These are phyloP conservation scores for Halocaridina rubra DNA, from an alignment of 2,888 invertebrate species.

Conservation along the genomic window DNA sequence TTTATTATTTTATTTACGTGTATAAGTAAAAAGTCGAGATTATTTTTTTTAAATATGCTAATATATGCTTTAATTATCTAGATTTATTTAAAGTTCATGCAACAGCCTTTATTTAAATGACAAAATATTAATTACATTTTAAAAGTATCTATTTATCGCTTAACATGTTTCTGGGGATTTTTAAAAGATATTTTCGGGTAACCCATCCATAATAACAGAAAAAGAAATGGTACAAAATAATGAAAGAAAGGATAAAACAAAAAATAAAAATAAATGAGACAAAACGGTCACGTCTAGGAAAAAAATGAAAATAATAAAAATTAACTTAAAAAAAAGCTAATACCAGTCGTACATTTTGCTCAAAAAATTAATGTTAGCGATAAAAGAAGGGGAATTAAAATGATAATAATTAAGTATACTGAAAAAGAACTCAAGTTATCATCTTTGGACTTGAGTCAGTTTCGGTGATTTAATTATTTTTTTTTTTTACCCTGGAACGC, in stretches of 20 bases:
- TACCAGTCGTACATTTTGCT: slow-evolving; percentile 1
- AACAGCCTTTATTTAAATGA: too few relatives aligned
- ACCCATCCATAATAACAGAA: neutral
- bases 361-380: neutral
- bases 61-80: too few relatives aligned
- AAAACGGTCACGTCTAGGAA: slow-evolving; percentile 52
- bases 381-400: neutral
- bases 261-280: neutral
- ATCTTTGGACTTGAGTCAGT: neutral
- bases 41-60: too few relatives aligned
- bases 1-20: too few relatives aligned
- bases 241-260: neutral
- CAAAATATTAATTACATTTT: too few relatives aligned
- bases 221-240: neutral
- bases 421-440: neutral
- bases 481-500: slow-evolving; percentile 48
- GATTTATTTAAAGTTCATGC: too few relatives aligned
- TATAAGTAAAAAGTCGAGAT: too few relatives aligned
- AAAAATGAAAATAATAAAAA: neutral
- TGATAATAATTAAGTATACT: neutral
- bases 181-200: too few relatives aligned
- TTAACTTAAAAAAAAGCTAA: neutral
- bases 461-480: too few relatives aligned
- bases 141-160: too few relatives aligned
- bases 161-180: too few relatives aligned